Conservation (phyloP, 2,113 vertebrate species). For the Xiphorhynchus elegans region DNA sequence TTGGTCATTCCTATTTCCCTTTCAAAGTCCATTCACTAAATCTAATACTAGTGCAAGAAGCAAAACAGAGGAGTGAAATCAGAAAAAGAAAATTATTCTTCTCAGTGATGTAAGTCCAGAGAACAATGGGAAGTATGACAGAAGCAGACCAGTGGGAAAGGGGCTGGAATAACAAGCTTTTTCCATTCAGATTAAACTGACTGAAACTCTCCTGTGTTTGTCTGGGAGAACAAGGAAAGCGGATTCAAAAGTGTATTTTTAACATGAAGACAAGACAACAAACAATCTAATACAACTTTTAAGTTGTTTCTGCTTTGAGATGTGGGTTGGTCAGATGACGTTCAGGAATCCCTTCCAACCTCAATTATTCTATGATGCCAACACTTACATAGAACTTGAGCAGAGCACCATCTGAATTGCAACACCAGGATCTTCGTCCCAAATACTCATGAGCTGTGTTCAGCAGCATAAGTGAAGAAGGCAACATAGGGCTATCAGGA, state of each 20-base stretch:
- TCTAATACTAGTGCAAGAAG: not conserved
- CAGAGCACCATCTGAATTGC: conserved; percentile 91
- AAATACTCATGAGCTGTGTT: conserved; percentile 96
- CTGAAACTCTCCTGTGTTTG: not conserved
- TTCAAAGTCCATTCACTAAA: not conserved
- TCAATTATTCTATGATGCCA: not conserved
- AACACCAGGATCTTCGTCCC: conserved; percentile 93
- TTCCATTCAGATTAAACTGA: not conserved
- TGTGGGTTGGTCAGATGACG: not conserved
- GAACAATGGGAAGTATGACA: not conserved
- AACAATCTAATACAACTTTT: not conserved
- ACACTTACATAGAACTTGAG: conserved; percentile 93
- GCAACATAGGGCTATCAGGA: conserved; percentile 85
- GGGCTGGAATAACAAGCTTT: not conserved
- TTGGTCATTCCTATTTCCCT: not conserved
- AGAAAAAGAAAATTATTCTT: not conserved
- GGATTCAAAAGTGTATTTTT: not conserved
- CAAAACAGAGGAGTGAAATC: not conserved
- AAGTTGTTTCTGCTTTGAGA: not conserved
- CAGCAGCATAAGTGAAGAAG: conserved; percentile 94
- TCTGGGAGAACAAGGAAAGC: not conserved
- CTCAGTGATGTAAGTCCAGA: not conserved
- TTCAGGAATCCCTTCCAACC: not conserved
- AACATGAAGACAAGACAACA: not conserved
- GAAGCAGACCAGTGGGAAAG: not conserved